These are phyloP conservation scores for Phrynocephalus vlangalii DNA, from an alignment of 2,797 vertebrate species.

Conservation along the genomic window DNA sequence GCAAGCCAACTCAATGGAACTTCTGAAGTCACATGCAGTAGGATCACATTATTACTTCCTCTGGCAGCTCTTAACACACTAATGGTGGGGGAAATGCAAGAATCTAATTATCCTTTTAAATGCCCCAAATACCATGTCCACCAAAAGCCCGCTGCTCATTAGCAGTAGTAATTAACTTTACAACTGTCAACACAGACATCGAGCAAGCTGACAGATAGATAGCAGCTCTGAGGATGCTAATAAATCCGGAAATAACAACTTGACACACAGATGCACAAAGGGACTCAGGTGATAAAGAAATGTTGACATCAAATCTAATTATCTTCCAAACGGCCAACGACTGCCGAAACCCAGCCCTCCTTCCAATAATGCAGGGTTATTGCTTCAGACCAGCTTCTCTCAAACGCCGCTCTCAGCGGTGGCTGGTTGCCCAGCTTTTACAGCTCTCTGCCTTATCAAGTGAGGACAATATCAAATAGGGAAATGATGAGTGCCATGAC, in stretches of 20 bases:
- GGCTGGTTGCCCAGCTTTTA: constrained; percentile 77
- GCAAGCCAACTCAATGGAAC: too few species aligned
- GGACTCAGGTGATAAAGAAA: constrained; percentile 88
- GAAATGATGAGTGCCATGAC: constrained; percentile 85
- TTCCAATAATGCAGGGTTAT: constrained; percentile 81
- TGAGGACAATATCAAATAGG: constrained; percentile 83
- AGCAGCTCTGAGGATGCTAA: constrained; percentile 86
- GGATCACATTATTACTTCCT: constrained; percentile 29
- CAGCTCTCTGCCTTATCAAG: constrained; percentile 80
- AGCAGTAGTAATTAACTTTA: constrained; percentile 90
- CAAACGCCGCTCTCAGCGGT: constrained; percentile 74
- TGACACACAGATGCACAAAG: constrained; percentile 88
- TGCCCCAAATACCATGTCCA: constrained; percentile 87
- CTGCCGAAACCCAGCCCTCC: constrained; percentile 72
- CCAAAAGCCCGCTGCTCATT: constrained; percentile 89
- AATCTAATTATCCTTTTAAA: constrained; percentile 87
- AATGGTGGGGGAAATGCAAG: constrained; percentile 47
- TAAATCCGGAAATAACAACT: constrained; percentile 91
- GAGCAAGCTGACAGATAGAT: constrained; percentile 88
- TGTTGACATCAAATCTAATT: constrained; percentile 94
- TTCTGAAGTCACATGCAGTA: too few species aligned
- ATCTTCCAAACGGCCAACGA: constrained; percentile 82
- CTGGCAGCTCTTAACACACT: constrained; percentile 66
- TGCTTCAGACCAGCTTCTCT: constrained; percentile 81
- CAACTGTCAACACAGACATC: constrained; percentile 88